phyloP scores from a whole-genome alignment of 2,113 vertebrate genomes.

The Camelus bactrianus region DNA sequence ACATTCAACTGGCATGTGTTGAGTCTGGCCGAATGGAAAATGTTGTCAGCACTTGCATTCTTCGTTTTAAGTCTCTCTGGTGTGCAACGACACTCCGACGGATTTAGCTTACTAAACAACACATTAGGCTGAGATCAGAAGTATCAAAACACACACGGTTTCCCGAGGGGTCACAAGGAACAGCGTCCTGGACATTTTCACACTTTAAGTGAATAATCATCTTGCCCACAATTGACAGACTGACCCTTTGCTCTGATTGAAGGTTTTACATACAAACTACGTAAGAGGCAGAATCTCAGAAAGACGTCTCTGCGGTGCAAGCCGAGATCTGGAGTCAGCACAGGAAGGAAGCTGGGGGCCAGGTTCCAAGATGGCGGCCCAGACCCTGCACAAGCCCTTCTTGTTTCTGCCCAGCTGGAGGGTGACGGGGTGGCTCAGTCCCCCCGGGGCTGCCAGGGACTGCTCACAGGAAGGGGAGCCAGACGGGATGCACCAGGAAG shows the following conservation, averaged over 20 bases:
- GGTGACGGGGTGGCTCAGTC: no score
- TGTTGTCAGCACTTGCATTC: no score
- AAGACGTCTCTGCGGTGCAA: neutral
- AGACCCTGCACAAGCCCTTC: neutral
- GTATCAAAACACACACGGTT: neutral
- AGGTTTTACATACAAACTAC: neutral
- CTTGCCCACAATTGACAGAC: neutral
- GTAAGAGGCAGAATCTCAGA: neutral
- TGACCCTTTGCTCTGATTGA: neutral
- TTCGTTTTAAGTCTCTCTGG: neutral
- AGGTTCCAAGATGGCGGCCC: neutral
- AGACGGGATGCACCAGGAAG: neutral
- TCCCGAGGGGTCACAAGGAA: neutral
- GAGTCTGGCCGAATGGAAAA: neutral
- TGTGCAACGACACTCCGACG: neutral
- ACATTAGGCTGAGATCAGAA: neutral
- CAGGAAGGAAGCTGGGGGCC: neutral
- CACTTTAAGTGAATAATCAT: neutral
- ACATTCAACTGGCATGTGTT: no score
- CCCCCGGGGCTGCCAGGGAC: rapidly evolving
- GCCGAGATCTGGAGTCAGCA: neutral
- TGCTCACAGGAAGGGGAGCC: rapidly evolving
- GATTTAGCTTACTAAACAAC: neutral
- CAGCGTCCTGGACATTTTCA: neutral
- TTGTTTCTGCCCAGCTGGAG: neutral